Conservation (phyloP, 2,113 vertebrate species). For the Eclectus roratus region DNA sequence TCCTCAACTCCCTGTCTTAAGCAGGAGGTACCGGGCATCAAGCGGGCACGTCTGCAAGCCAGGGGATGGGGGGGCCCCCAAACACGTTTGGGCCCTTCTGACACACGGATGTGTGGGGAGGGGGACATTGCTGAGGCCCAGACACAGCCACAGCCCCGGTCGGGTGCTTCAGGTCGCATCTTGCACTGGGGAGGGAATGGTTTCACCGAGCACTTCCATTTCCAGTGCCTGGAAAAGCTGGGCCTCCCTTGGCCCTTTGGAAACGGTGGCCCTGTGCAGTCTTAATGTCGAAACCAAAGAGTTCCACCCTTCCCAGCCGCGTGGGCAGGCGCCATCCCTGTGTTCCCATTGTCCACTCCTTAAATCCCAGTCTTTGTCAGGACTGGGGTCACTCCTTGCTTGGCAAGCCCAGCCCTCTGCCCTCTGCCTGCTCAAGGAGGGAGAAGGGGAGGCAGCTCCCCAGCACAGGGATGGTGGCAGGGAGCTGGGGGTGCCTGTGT, state of each 20-base stretch:
- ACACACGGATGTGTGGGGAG: rapidly evolving
- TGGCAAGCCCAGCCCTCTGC: not conserved
- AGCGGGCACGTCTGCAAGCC: not conserved
- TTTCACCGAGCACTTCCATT: not conserved
- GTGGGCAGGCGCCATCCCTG: not conserved
- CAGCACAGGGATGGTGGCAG: rapidly evolving
- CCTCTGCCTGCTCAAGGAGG: not conserved
- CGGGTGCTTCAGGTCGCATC: not conserved
- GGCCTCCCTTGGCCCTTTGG: not conserved
- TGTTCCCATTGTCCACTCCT: not conserved
- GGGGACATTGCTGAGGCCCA: rapidly evolving
- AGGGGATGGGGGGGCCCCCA: rapidly evolving
- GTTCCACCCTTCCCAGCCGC: not conserved
- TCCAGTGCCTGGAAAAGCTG: not conserved
- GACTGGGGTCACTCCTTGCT: not conserved
- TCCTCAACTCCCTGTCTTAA: slow-evolving; percentile 89
- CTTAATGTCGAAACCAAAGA: slow-evolving; percentile 34
- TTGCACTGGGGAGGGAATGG: not conserved
- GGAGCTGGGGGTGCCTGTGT: not conserved
- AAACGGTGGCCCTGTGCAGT: not conserved
- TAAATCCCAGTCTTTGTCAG: not conserved
- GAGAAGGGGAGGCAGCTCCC: too few species aligned
- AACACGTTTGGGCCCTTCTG: rapidly evolving
- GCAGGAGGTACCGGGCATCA: not conserved
- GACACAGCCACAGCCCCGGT: rapidly evolving